Conservation (phyloP, 2,113 vertebrate species). For the Gorsachius goisagi region DNA sequence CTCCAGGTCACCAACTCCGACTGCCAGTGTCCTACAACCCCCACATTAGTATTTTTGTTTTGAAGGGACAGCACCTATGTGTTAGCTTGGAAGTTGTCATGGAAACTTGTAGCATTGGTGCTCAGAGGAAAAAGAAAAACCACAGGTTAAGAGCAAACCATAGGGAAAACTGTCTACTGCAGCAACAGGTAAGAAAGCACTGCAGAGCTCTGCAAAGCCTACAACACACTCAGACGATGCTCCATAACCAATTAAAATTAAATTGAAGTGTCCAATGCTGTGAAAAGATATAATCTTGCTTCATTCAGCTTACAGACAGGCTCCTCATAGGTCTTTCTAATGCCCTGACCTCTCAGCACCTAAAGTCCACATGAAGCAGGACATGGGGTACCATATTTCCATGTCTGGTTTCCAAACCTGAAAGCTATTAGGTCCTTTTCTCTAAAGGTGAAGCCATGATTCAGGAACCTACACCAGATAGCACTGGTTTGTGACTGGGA, state of each 20-base stretch:
- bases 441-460: background rate
- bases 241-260: background rate
- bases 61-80: background rate
- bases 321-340: background rate
- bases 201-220: background rate
- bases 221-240: background rate
- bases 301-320: background rate
- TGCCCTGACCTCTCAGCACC: background rate
- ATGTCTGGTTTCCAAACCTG: background rate
- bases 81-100: background rate
- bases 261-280: background rate
- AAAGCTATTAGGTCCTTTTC: background rate
- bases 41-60: background rate
- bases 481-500: background rate
- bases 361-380: background rate
- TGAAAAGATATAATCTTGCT: background rate
- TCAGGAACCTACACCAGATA: background rate
- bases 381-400: fast-evolving
- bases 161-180: background rate
- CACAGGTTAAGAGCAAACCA: background rate
- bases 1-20: background rate
- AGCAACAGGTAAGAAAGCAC: background rate
- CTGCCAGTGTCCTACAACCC: background rate
- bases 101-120: background rate
- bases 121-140: background rate